Base-by-base conservation (phyloP, 2,888 invertebrate genomes). In the Fabriciana adippe region DNA sequence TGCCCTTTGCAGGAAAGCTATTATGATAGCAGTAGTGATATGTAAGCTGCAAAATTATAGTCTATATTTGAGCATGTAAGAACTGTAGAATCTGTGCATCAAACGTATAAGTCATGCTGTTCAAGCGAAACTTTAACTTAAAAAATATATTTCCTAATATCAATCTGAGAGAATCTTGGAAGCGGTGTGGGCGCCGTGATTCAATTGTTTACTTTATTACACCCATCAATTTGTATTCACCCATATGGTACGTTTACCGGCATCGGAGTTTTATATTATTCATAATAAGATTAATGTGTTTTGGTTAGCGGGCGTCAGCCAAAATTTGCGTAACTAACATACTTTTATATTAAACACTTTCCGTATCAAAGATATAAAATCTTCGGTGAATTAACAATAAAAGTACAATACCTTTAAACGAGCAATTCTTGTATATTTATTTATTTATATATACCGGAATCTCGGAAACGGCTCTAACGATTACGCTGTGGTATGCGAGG, bases 201-300 rank as follows among this genome's bases (percentile, higher is more conserved):
- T 85, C 80, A 81, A 83, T 82, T 88, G 87, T 88, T 88, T 89
- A 87, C 78, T 78, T 83, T 85, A 83, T 79, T 79, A 81, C 76
- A 75, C 79, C 72, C 78, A 81, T 83, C 80, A 84, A 80, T 81
- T 74, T 74, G 74, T 79, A 75, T 76, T 79, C 72, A 76, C 79
- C 81, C 82, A 81, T 81, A 81, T 83, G 82, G 80, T 80, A 78
- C 76, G 75, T 79, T 81, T 81, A 77, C 74, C 77, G 74, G 73
- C 75, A 75, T 80, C 76, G 76, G 75, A 76, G 68, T 74, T 73
- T 74, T 61, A 69, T 67, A 68, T 72, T 75, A 74, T 72, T 76
- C 71, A 72, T 69, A 72, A 71, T 71, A 72, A 73, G 71, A 75
- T 72, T 73, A 73, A 75, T 74, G 63, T 75, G 72, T 74, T 74